phyloP scores from a whole-genome alignment of 2,113 vertebrate species.

The Pyxicephalus adspersus region DNA sequence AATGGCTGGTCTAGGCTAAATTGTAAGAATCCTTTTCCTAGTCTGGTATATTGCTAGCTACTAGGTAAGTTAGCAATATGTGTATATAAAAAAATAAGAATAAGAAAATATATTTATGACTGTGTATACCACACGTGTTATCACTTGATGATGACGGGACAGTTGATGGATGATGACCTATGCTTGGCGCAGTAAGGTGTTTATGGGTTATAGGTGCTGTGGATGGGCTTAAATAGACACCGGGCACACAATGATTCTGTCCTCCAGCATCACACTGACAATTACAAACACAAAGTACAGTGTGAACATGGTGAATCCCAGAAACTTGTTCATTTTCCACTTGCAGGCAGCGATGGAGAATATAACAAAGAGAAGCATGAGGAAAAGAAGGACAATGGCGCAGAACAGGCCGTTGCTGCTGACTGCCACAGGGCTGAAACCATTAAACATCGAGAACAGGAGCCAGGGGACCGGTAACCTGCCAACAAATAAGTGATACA shows the following conservation, averaged over 20 bases:
- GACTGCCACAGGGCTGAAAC: slow-evolving; percentile 82
- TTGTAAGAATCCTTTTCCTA: neutral
- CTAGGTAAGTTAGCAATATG: slow-evolving; percentile 5
- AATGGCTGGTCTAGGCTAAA: slow-evolving; percentile 6
- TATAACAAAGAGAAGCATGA: slow-evolving; percentile 97
- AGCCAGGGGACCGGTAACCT: slow-evolving; percentile 93
- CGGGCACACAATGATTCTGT: slow-evolving; percentile 88
- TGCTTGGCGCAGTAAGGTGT: neutral
- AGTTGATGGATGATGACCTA: slow-evolving; percentile 1
- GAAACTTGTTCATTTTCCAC: slow-evolving; percentile 94
- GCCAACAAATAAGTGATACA: slow-evolving; percentile 57
- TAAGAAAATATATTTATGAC: slow-evolving; percentile 48
- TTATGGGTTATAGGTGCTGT: neutral
- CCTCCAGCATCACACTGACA: slow-evolving; percentile 93
- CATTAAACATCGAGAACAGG: slow-evolving; percentile 78
- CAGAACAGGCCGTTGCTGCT: slow-evolving; percentile 97
- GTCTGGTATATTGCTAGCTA: neutral
- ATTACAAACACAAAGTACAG: slow-evolving; percentile 93
- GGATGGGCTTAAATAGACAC: slow-evolving; percentile 74
- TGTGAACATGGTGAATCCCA: slow-evolving; percentile 91
- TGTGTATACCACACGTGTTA: neutral
- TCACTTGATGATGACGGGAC: neutral
- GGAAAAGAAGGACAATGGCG: slow-evolving; percentile 93
- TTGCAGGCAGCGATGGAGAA: slow-evolving; percentile 87
- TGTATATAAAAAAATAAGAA: slow-evolving; percentile 38